Base-by-base conservation (phyloP, 2,888 invertebrate genomes). In the Tenthredo distinguenda region DNA sequence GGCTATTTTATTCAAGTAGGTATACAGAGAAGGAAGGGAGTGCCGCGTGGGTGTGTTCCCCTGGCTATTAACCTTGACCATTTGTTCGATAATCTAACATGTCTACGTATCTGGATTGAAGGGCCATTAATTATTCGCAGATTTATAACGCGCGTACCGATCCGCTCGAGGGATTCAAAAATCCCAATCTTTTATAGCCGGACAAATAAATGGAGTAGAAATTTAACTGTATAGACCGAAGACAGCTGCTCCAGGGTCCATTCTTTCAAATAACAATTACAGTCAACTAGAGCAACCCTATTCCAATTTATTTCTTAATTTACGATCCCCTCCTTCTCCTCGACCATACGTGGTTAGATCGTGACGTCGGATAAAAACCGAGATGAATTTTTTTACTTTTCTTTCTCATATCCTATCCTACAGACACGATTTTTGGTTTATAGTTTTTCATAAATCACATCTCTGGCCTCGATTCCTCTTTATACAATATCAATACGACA, bases 221-320 rank as follows among this genome's bases (percentile, higher is more conserved):
- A 50, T n/a, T n/a, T 55, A n/a, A 55, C 1, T 55, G 1, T 6
- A 55, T 7, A 7, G 31, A 6, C 12, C 6, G 18, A 26, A 76
- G 47, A 6, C 81, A 58, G 58, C 58, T 62, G 72, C 58, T 7
- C 18, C 34, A 10, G 21, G n/a, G 7, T 34, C 18, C 18, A 34
- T 83, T 81, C n/a, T 81, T 37, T 43, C 47, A 65, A 40, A 83
- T 50, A 83, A 83, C 50, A 68, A 83, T 83, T 83, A 71, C 43
- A 34, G 47, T 47, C 68, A 47, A 68, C 58, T 34, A 77, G 37
- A 58, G 37, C 47, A n/a, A 37, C 81, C 81, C 81, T 0, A 18
- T 81, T 62, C 40, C 50, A 62, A 62, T 62, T 62, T 31, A 37
- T 40, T 62, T 21, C 15, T 40, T 21, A 81, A 81, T 62, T 58